phyloP scores from a whole-genome alignment of 2,113 vertebrate genomes.

The Psophia crepitans region DNA sequence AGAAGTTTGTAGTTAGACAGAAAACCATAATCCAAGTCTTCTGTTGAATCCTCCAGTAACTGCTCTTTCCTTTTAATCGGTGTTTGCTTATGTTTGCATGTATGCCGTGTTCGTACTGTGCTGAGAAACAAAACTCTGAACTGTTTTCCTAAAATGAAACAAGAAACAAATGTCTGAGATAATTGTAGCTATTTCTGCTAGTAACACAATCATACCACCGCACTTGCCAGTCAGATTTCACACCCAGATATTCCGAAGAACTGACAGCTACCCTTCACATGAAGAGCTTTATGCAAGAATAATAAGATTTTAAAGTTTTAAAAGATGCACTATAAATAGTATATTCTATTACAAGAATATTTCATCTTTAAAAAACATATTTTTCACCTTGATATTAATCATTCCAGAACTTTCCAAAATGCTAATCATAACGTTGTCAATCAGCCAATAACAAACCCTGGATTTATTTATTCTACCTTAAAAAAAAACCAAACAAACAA shows the following conservation, averaged over 20 bases:
- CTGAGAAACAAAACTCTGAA: constrained; percentile 97
- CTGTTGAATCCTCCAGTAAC: constrained; percentile 95
- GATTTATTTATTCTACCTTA: not conserved
- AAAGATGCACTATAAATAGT: constrained; percentile 45
- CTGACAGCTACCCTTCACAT: not conserved
- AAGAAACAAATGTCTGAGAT: not conserved
- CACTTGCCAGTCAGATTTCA: constrained; percentile 3
- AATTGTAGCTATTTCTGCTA: constrained; percentile 20
- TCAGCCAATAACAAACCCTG: not conserved
- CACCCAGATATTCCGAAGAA: not conserved
- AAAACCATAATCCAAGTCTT: constrained; percentile 98
- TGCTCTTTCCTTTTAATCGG: constrained; percentile 98
- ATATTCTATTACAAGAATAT: constrained; percentile 26
- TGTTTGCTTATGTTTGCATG: constrained; percentile 98
- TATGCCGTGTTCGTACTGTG: constrained; percentile 95
- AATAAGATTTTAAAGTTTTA: constrained; percentile 45
- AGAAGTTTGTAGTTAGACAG: constrained; percentile 98
- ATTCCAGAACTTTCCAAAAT: not conserved
- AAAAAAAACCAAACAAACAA: not conserved
- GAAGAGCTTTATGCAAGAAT: constrained; percentile 47
- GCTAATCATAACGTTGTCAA: not conserved
- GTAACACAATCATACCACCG: not conserved
- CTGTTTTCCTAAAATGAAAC: constrained; percentile 86
- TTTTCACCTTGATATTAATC: not conserved
- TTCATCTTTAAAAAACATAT: not conserved